A percentile compares a stretch with the other conserved stretches of the same genome.
phyloP scores from a whole-genome alignment of 2,797 vertebrate species.

The Linurgus olivaceus region DNA sequence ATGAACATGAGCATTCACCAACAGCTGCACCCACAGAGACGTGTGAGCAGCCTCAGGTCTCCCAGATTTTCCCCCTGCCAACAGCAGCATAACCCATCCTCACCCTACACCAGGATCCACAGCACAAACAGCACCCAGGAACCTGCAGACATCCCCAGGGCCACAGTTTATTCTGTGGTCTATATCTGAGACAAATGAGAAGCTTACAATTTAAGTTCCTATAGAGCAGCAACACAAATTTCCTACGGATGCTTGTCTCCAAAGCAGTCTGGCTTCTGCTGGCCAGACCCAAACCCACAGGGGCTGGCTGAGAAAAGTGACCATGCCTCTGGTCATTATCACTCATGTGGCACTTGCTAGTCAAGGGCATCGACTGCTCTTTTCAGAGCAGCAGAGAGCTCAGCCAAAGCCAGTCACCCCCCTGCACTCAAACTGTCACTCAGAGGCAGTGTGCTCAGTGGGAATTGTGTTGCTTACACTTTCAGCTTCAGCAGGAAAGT shows the following conservation, averaged over 20 bases:
- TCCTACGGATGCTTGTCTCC: neutral
- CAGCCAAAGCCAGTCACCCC: neutral
- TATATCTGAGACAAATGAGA: neutral
- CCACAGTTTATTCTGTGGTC: neutral
- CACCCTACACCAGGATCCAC: neutral
- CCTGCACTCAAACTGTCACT: neutral
- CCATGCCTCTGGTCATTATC: slow-evolving; percentile 4
- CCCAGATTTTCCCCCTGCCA: neutral
- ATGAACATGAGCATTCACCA: accelerated
- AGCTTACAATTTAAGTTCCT: neutral
- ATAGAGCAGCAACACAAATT: neutral
- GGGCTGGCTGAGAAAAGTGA: neutral
- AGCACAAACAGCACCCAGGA: neutral
- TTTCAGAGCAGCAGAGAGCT: neutral
- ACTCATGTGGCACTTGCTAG: slow-evolving; percentile 53
- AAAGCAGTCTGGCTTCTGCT: neutral
- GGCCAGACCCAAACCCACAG: neutral
- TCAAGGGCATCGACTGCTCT: slow-evolving; percentile 46
- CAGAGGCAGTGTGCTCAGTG: neutral
- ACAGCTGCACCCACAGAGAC: neutral
- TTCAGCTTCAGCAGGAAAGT: neutral
- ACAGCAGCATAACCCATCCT: neutral
- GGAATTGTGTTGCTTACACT: neutral
- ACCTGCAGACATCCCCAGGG: neutral
- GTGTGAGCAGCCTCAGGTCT: neutral